Percentiles rank a stretch among this genome's conserved stretches.
These are phyloP conservation scores for Acipenser oxyrinchus DNA, from an alignment of 2,797 vertebrate species.

Conservation along the genomic window DNA sequence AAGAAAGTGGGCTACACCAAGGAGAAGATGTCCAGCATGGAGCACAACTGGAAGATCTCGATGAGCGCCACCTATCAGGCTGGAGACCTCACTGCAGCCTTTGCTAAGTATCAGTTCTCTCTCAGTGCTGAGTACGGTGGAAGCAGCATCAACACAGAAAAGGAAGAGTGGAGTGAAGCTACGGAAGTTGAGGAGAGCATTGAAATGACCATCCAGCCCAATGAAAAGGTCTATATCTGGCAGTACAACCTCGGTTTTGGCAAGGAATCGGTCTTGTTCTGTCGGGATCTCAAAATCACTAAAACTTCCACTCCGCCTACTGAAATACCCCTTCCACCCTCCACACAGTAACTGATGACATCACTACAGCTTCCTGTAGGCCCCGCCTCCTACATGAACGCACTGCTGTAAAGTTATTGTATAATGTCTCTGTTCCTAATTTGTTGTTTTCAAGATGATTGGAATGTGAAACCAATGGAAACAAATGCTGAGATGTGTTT, in stretches of 20 bases:
- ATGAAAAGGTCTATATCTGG: slow-evolving; percentile 15
- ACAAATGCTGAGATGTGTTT: too few relatives aligned
- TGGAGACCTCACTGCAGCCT: slow-evolving; percentile 2
- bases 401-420: too few relatives aligned
- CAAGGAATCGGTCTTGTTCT: slow-evolving; percentile 16
- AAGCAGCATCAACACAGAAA: neutral
- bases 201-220: slow-evolving; percentile 7
- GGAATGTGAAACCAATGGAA: too few relatives aligned
- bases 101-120: neutral
- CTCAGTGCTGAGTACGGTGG: slow-evolving; percentile 2
- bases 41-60: slow-evolving; percentile 16
- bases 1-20: slow-evolving; percentile 19
- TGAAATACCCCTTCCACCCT: slow-evolving; percentile 13
- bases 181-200: slow-evolving; percentile 19
- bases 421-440: too few relatives aligned
- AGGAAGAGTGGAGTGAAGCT: slow-evolving; percentile 19
- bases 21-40: slow-evolving; percentile 21
- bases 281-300: slow-evolving; percentile 14
- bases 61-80: neutral
- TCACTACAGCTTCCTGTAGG: too few relatives aligned
- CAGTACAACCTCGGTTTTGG: slow-evolving; percentile 18
- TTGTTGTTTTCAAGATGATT: too few relatives aligned
- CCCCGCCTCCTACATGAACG: too few relatives aligned
- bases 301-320: slow-evolving; percentile 11
- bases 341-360: too few relatives aligned